Evolutionary conservation across 2,113 vertebrate genomes (phyloP), one percentile per base, ranked within the genome.

Genomic region (Columba livia): DNA sequence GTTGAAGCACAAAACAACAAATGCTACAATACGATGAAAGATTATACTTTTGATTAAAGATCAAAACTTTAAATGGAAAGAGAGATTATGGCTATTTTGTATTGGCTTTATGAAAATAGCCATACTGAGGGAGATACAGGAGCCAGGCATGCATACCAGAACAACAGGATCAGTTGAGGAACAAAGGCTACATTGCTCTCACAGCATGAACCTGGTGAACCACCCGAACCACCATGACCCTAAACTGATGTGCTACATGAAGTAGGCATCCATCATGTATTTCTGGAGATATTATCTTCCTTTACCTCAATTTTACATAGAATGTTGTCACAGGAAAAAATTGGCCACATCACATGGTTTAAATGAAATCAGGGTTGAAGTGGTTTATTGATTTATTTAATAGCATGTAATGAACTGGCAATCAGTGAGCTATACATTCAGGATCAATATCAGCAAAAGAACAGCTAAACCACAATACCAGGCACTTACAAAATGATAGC

Each of bases 311-410:
- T 85, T 88, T 77, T 77, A 79, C n/a, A 51, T 47, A 56, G 14
- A 70, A 44, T 11, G 5, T 44, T 79, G n/a, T 40, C 58, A 54
- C 28, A 69, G 20, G 20, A 64, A 80, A 89, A 88, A 66, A 53
- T 0, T 61, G 40, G 51, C 40, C 28, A 88, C 69, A 44, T 79
- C 74, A 48, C 38, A 58, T 18, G 42, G 19, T 50, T 90, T 21
- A 75, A 91, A 80, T 15, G 31, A 83, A 93, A 85, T 80, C 58
- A 80, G 36, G 56, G 34, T 62, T 90, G 75, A 94, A 95, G 56
- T 9, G 2, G 54, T 66, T 79, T 72, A 95, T 96, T 80, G 94
- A 96, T 95, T 88, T 91, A 88, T 95, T 47, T 93, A 94, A 94
- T 83, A 51, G 94, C 36, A 78, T 0, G 0, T 70, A 93, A 96